Base-by-base conservation (phyloP, 1,140 invertebrate genomes). In the Heliothis virescens region DNA sequence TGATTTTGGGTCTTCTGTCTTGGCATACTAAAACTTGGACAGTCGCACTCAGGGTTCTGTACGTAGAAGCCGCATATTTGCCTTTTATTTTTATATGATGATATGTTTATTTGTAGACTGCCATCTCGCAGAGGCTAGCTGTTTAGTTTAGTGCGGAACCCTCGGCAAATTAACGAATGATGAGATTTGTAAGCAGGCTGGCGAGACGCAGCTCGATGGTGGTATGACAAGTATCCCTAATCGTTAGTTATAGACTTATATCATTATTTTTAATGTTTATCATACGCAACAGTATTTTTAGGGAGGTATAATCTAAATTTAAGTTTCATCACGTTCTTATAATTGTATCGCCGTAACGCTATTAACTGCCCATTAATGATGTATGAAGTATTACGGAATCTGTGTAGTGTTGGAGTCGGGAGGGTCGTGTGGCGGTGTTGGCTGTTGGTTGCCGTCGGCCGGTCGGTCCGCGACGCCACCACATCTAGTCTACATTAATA, bases 281-380 rank as follows among this genome's bases (percentile, higher is more conserved):
- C 90, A 90, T 94, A 94, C 90, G 90, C 93, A 93, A 90, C 93
- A 94, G 93, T 94, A 94, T 94, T 94, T 87, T 92, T 93, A 93
- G 93, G 91, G 83, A 83, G 79, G 82, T 92, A 90, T 91, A 90
- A 92, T 90, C 86, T 92, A 93, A 92, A 92, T 90, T 94, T 93
- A 93, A 93, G 91, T 93, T 94, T 85, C 72, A 72, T 88, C 87
- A 88, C 63, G 77, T 85, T 89, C 79, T 59, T 65, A 53, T 71
- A 59, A 57, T 57, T 21, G 34, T 57, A 85, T 87, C 85, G 85
- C 86, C 85, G 83, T 86, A 87, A 84, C 85, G 86, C 89, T 89
- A 78, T 69, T 87, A 86, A 88, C 86, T 92, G 63, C 50, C 53
- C 62, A 67, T 75, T 74, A 69, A 41, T 59, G 80, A 82, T 83